Evolutionary conservation across 1,140 invertebrate species (phyloP).

Genomic region (Coelopa frigida): DNA sequence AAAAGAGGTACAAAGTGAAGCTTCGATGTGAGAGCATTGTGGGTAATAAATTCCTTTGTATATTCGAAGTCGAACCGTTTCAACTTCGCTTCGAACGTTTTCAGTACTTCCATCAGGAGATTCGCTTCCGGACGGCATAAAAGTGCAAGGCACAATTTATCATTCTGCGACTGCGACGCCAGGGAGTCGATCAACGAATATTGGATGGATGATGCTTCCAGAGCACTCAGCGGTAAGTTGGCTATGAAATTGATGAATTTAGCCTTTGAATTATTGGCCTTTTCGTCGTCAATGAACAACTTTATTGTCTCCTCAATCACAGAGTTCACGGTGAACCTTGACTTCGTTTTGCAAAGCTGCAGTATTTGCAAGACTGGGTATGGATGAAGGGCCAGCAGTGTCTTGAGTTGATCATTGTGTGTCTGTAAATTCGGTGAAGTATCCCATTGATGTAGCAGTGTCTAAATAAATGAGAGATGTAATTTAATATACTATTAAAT

Average conservation of each 20-base stretch:
- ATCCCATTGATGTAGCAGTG: no score
- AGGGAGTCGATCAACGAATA: conserved; percentile 16
- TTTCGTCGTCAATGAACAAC: no score
- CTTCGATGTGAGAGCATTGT: conserved; percentile 16
- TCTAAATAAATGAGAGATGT: no score
- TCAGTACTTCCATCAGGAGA: conserved; percentile 17
- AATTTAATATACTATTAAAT: no score
- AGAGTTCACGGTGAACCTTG: no score
- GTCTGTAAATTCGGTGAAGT: no score
- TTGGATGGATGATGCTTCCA: conserved; percentile 19
- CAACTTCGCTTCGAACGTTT: conserved; percentile 1
- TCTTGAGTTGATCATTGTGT: no score
- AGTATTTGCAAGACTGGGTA: no score
- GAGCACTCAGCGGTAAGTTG: conserved; percentile 22
- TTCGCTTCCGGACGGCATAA: conserved; percentile 19
- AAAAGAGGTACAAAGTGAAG: conserved; percentile 28
- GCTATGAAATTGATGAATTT: conserved; percentile 31
- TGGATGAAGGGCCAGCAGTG: no score
- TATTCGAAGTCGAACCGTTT: conserved; percentile 9
- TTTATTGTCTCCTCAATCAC: no score
- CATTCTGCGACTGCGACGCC: conserved; percentile 14
- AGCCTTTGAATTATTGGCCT: no score
- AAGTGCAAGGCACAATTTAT: conserved; percentile 19
- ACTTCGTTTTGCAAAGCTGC: no score
- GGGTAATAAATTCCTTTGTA: conserved; percentile 22